These are phyloP conservation scores for Drosophila greeni DNA, from an alignment of 2,888 invertebrate genomes.

Conservation along the genomic window DNA sequence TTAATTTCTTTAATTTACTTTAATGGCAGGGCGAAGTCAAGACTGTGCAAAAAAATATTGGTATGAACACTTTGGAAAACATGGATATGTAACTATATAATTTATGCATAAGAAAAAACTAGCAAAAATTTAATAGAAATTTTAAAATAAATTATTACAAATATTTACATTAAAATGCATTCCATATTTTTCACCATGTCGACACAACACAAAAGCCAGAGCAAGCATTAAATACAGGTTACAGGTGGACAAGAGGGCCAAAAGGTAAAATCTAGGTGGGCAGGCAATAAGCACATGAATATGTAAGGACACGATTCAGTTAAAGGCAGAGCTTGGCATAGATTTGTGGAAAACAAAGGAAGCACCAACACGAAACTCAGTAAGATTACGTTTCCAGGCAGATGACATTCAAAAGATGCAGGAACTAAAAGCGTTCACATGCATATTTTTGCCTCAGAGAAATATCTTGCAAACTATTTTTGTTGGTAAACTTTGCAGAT, in stretches of 20 bases:
- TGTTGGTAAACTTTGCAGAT: background rate
- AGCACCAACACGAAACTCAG: slow-evolving; percentile 1
- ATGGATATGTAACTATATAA: background rate
- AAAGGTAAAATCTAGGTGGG: background rate
- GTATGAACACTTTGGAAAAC: no score
- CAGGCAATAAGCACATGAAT: slow-evolving; percentile 25
- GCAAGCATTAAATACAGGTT: slow-evolving; percentile 9
- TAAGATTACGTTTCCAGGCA: slow-evolving; percentile 15
- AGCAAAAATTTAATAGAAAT: background rate
- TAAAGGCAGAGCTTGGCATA: slow-evolving; percentile 32
- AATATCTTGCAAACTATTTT: background rate
- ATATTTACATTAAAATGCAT: background rate
- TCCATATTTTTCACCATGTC: background rate
- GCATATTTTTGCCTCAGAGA: slow-evolving; percentile 33
- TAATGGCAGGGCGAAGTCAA: background rate
- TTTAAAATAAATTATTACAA: background rate
- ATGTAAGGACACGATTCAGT: slow-evolving; percentile 18
- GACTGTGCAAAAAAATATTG: background rate
- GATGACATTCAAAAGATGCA: slow-evolving; percentile 22
- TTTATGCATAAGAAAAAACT: background rate
- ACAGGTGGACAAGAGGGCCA: slow-evolving; percentile 13
- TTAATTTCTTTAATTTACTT: background rate
- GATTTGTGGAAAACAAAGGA: slow-evolving; percentile 16
- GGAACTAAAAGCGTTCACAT: slow-evolving; percentile 20
- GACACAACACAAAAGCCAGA: background rate